Evolutionary conservation across 1,140 invertebrate genomes (phyloP).

Genomic region (Heliconius hewitsoni): DNA sequence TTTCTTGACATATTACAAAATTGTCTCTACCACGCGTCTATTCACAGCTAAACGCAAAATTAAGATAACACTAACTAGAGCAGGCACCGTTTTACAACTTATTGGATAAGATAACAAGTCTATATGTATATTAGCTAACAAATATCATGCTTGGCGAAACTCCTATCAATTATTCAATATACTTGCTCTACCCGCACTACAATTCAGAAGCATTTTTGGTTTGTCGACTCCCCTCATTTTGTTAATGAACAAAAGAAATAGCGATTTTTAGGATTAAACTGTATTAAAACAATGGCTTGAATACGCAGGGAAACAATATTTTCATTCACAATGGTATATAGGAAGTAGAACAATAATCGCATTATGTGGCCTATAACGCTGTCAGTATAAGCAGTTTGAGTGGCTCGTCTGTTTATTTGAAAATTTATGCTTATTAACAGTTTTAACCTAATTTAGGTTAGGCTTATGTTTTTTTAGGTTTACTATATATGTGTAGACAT

Average conservation of each 20-base stretch:
- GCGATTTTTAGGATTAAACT: slow-evolving; percentile 4
- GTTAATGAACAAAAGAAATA: slow-evolving; percentile 6
- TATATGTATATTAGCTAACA: slow-evolving; percentile 10
- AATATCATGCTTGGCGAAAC: slow-evolving; percentile 1
- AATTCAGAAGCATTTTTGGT: not conserved
- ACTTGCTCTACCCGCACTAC: not conserved
- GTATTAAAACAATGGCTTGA: slow-evolving; percentile 32
- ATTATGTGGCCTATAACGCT: slow-evolving; percentile 7
- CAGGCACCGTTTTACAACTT: slow-evolving; percentile 5
- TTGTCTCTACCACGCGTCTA: not conserved
- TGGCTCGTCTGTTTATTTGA: not conserved
- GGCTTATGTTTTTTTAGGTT: not conserved
- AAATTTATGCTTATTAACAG: not conserved
- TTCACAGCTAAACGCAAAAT: slow-evolving; percentile 4
- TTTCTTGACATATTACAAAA: not conserved
- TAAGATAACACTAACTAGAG: slow-evolving; percentile 14
- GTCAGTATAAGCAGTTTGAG: not conserved
- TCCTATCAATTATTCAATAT: not conserved
- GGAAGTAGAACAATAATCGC: slow-evolving; percentile 13
- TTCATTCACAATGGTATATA: slow-evolving; percentile 49
- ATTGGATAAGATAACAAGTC: slow-evolving; percentile 10
- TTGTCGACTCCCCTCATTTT: not conserved
- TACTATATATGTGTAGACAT: not conserved
- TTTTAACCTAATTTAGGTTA: not conserved
- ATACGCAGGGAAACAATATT: slow-evolving; percentile 36